Evolutionary conservation across 2,888 invertebrate genomes (phyloP), one percentile per base, ranked within the genome.

Genomic region (Hirtodrosophila alboralis): DNA sequence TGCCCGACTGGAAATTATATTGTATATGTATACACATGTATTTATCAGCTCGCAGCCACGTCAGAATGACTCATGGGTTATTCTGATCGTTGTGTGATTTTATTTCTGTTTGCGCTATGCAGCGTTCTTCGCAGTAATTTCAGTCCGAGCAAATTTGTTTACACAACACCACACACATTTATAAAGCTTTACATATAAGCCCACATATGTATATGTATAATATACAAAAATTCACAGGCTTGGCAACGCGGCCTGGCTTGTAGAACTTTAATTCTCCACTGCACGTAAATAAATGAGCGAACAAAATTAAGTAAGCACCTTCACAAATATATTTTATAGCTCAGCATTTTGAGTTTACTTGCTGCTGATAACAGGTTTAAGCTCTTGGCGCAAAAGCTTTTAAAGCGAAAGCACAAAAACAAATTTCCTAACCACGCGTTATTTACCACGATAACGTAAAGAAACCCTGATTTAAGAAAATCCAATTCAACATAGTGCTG

Each of bases 61-160:
- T 78, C 62, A 64, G 31, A 59, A 9, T 79, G 78, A 79, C 60
- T 86, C 78, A 79, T 84, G 87, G 86, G 87, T 81, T 79, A 75
- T 86, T 86, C 64, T 43, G 68, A 68, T 37, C 48, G 57, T 18
- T 34, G 61, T 73, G 78, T 68, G 85, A 60, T 84, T 84, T 84
- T 71, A 40, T 48, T 66, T 52, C 21, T 13, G 12, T 37, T 23
- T 52, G 31, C 49, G 13, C 23, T 18, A 18, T 36, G 14, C 31
- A 27, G 51, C 49, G 40, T 56, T 44, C 33, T 64, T 65, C 54
- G 47, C 18, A 30, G 64, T 60, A 72, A 53, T 64, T 36, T 28
- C 40, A 41, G 41, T 40, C 27, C 37, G 54, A 36, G 30, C 16
- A 53, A 52, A 36, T 60, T n/a, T 83, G 74, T 84, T 86, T 84